These are phyloP conservation scores for Acleris cristana DNA, from an alignment of 2,888 invertebrate genomes.

Conservation along the genomic window DNA sequence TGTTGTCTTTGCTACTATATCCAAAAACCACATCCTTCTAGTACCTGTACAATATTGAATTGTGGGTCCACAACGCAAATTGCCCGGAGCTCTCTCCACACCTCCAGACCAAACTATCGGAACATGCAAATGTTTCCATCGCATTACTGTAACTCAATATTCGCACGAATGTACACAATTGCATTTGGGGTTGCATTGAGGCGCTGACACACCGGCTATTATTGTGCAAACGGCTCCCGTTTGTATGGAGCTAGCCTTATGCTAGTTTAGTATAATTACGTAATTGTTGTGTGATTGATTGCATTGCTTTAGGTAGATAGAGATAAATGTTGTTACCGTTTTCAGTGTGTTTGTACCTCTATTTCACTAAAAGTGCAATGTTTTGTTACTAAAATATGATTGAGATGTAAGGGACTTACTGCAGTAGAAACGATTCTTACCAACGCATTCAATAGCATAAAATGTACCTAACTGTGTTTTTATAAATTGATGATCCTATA, in stretches of 20 bases:
- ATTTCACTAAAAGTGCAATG: too few relatives aligned
- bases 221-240: constrained; percentile 72
- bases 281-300: constrained; percentile 40
- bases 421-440: too few relatives aligned
- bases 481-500: too few relatives aligned
- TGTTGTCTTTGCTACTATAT: too few relatives aligned
- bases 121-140: constrained; percentile 75
- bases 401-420: too few relatives aligned
- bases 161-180: constrained; percentile 80
- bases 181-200: constrained; percentile 77
- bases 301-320: constrained; percentile 2
- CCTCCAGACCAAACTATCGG: constrained; percentile 45
- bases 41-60: background rate
- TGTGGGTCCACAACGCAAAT: background rate
- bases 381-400: too few relatives aligned
- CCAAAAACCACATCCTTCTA: too few relatives aligned
- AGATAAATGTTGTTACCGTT: too few relatives aligned
- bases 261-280: constrained; percentile 7
- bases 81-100: constrained; percentile 37
- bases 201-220: constrained; percentile 60
- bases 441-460: too few relatives aligned
- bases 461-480: too few relatives aligned
- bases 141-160: constrained; percentile 78
- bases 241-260: constrained; percentile 57
- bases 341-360: too few relatives aligned